A percentile compares a stretch with the other conserved stretches of the same genome.
phyloP scores from a whole-genome alignment of 2,113 vertebrate species.

The Indicator indicator region DNA sequence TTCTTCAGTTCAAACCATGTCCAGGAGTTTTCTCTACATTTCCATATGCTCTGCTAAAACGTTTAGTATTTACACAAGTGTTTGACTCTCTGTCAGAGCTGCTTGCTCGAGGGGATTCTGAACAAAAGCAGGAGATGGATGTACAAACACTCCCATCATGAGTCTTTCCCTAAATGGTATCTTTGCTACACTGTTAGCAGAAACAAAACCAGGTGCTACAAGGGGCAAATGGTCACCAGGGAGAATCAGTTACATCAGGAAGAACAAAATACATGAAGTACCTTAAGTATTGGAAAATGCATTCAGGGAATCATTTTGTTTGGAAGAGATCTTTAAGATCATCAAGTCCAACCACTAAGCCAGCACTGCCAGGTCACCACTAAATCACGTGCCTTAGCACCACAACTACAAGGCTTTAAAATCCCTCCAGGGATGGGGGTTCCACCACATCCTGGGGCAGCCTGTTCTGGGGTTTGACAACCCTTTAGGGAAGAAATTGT shows the following conservation, averaged over 20 bases:
- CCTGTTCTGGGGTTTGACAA: no score
- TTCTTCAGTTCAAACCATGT: background rate
- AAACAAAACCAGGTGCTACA: background rate
- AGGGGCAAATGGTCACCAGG: background rate
- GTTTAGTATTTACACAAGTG: background rate
- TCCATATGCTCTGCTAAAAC: background rate
- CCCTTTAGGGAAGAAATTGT: no score
- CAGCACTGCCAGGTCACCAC: no score
- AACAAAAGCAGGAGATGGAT: background rate
- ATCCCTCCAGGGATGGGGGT: no score
- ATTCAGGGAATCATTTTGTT: no score
- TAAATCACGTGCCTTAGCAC: no score
- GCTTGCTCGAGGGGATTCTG: background rate
- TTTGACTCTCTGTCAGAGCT: background rate
- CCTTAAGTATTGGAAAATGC: background rate
- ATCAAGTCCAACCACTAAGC: no score
- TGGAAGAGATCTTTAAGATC: no score
- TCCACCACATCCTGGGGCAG: no score
- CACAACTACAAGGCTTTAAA: no score
- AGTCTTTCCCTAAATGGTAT: background rate
- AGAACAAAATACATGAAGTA: rapidly evolving
- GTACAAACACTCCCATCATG: background rate
- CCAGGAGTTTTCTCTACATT: background rate
- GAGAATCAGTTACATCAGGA: background rate
- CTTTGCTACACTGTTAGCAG: background rate